These are phyloP conservation scores for Axis porcinus DNA, from an alignment of 2,113 vertebrate species.

Conservation along the genomic window DNA sequence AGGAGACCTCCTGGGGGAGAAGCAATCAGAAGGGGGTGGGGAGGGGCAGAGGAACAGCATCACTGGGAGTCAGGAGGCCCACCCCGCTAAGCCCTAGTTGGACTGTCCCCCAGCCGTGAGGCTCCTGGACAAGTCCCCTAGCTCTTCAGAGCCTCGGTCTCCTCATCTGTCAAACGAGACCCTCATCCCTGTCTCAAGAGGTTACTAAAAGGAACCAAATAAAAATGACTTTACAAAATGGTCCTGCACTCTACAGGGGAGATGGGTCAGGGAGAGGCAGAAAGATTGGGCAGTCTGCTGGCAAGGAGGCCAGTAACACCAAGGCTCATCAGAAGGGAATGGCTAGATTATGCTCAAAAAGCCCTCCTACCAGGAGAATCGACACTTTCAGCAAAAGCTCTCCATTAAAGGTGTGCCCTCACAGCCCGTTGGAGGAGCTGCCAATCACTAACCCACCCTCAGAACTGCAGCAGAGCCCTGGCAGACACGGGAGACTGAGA, in stretches of 20 bases:
- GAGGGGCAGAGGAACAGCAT: background rate
- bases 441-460: background rate
- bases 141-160: background rate
- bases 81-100: background rate
- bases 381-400: background rate
- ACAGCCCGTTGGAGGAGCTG: rapidly evolving
- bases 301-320: background rate
- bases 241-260: rapidly evolving
- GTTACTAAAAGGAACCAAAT: background rate
- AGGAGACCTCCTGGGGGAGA: background rate
- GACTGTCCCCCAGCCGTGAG: background rate
- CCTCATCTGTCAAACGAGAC: background rate
- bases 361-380: background rate
- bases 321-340: background rate
- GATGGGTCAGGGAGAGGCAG: background rate
- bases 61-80: background rate
- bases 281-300: background rate
- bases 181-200: background rate
- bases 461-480: background rate
- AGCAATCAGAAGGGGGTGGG: background rate
- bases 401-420: background rate
- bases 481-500: background rate
- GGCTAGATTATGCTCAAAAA: background rate
- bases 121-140: background rate
- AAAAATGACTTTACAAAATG: background rate